Percentiles rank a stretch among this genome's conserved stretches.
These are phyloP conservation scores for Picus viridis DNA, from an alignment of 2,797 vertebrate species.

Conservation along the genomic window DNA sequence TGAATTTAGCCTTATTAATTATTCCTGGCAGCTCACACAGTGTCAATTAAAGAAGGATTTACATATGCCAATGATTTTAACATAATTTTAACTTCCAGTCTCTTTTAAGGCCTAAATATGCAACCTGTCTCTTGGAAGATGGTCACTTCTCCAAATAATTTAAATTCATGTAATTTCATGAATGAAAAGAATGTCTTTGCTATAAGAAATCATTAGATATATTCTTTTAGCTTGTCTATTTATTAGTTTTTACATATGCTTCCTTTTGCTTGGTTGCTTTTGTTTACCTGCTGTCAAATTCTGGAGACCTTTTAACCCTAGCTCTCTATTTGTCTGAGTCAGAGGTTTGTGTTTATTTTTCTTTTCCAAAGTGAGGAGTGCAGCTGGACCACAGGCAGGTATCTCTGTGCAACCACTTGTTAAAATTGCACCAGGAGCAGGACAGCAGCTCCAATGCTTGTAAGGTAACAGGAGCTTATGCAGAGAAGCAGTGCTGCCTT, in stretches of 20 bases:
- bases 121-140: not conserved
- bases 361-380: not conserved
- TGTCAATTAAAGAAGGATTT: constrained; percentile 30
- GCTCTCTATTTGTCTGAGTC: not conserved
- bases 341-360: not conserved
- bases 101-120: constrained; percentile 11
- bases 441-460: not conserved
- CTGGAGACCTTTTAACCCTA: not conserved
- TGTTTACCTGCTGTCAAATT: not conserved
- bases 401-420: not conserved
- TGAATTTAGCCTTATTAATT: constrained; percentile 56
- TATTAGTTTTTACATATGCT: not conserved
- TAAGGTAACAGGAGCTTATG: not conserved
- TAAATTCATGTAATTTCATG: not conserved
- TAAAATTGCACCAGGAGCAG: not conserved
- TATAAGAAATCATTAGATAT: not conserved
- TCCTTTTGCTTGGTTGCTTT: not conserved
- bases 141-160: not conserved
- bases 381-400: not conserved
- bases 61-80: not conserved
- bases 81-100: constrained; percentile 20
- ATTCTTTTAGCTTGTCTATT: not conserved
- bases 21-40: constrained; percentile 1
- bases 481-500: not conserved
- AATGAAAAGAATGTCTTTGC: not conserved